A percentile compares a stretch with the other conserved stretches of the same genome.
phyloP scores from a whole-genome alignment of 2,797 vertebrate genomes.

The Onychomys torridus region DNA sequence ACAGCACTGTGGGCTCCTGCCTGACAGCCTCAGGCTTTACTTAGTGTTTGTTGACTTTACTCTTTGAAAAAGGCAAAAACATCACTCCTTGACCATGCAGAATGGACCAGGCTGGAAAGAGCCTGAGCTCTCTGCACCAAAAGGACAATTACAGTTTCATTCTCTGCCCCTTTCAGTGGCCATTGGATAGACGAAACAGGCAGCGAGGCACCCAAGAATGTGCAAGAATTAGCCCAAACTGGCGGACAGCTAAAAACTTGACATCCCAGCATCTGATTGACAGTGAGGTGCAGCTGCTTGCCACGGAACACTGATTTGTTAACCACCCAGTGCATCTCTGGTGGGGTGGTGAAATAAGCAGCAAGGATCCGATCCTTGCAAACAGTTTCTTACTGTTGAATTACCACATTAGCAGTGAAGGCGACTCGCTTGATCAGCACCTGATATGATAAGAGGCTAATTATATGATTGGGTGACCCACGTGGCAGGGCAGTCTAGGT shows the following conservation, averaged over 20 bases:
- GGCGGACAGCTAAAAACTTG: neutral
- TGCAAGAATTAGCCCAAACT: neutral
- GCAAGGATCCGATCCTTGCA: neutral
- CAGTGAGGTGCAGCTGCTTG: neutral
- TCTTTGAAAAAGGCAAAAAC: neutral
- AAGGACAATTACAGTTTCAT: neutral
- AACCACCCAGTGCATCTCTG: neutral
- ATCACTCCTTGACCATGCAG: too few relatives aligned
- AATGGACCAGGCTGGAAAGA: fast-evolving
- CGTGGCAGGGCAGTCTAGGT: constrained; percentile 32
- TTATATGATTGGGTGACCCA: constrained; percentile 73
- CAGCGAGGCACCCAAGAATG: neutral
- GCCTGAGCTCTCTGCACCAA: fast-evolving
- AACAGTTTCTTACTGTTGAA: constrained; percentile 15
- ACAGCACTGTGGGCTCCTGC: neutral
- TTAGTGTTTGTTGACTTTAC: neutral
- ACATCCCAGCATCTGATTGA: neutral
- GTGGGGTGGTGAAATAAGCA: neutral
- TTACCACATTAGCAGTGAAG: constrained; percentile 53
- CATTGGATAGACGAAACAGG: neutral
- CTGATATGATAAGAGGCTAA: constrained; percentile 79
- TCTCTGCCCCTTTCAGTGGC: fast-evolving
- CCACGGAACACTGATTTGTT: fast-evolving
- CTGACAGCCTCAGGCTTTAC: neutral
- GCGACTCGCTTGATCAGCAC: constrained; percentile 54